These are phyloP conservation scores for Crocodylus rhombifer DNA, from an alignment of 2,797 vertebrate genomes.

Conservation along the genomic window DNA sequence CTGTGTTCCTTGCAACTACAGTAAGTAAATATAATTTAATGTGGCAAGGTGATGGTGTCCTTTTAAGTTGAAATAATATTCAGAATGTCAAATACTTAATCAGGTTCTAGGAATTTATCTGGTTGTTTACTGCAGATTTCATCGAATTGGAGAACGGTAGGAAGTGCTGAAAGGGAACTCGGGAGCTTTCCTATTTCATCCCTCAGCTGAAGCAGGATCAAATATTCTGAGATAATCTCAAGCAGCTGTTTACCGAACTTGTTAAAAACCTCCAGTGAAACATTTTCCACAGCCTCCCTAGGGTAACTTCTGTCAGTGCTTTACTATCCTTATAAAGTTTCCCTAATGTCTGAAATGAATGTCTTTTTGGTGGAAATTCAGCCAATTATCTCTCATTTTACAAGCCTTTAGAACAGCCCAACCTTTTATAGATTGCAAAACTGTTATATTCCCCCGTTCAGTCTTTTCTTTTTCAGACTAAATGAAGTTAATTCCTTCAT, in stretches of 20 bases:
- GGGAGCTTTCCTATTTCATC: no score
- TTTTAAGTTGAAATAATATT: not conserved
- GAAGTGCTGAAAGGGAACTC: no score
- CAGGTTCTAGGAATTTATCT: not conserved
- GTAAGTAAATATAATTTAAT: not conserved
- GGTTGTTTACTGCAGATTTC: not conserved
- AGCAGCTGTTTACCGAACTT: not conserved
- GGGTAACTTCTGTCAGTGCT: no score
- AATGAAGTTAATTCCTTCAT: not conserved
- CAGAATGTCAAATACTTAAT: not conserved
- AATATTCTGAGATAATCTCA: not conserved
- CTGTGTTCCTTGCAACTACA: not conserved
- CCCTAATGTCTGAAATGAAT: not conserved
- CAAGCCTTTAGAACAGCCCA: not conserved
- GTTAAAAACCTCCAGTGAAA: no score
- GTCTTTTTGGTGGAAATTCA: not conserved
- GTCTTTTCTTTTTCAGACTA: not conserved
- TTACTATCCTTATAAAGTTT: not conserved
- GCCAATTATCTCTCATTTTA: not conserved
- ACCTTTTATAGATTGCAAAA: not conserved
- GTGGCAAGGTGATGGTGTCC: no score
- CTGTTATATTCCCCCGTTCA: rapidly evolving
- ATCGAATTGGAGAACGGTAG: not conserved
- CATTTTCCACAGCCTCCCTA: no score
- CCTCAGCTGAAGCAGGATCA: no score